Evolutionary conservation across 1,140 invertebrate species (phyloP).

Genomic region (Panagrolaimus sp.): DNA sequence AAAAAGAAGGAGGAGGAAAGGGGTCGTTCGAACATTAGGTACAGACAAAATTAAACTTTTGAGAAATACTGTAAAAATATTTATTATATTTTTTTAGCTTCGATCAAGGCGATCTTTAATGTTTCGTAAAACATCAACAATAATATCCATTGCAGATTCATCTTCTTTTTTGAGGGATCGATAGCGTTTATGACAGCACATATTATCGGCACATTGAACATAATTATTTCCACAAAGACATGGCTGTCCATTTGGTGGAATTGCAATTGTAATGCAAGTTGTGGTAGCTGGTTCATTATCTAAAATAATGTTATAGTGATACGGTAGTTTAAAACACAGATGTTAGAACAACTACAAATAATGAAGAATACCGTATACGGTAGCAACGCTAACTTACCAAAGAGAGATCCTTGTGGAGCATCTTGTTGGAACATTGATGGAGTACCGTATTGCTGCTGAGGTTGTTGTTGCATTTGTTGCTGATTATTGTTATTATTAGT

Average conservation of each 20-base stretch:
- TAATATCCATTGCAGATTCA: not conserved
- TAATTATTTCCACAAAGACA: conserved; percentile 7
- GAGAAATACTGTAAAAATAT: not conserved
- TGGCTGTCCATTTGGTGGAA: not conserved
- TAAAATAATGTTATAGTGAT: not conserved
- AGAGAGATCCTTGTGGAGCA: no score
- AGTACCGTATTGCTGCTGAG: not conserved
- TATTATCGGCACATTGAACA: conserved; percentile 9
- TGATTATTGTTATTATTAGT: not conserved
- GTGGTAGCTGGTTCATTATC: conserved; percentile 1
- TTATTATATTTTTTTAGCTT: not conserved
- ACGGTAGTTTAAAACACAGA: no score
- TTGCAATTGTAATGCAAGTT: conserved; percentile 5
- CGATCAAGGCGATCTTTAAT: conserved; percentile 2
- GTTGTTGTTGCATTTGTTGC: not conserved
- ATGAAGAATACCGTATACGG: no score
- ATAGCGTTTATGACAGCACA: conserved; percentile 8
- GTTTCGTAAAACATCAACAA: not conserved
- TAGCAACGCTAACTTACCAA: no score
- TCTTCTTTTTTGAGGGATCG: conserved; percentile 10
- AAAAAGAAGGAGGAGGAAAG: not conserved
- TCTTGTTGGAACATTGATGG: not conserved
- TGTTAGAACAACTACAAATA: no score
- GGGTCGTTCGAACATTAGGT: not conserved
- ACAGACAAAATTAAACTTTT: conserved; percentile 9